Conservation (phyloP, 53 echinoderm and acorn worm genomes). For the Hippasteria phrygiana region DNA sequence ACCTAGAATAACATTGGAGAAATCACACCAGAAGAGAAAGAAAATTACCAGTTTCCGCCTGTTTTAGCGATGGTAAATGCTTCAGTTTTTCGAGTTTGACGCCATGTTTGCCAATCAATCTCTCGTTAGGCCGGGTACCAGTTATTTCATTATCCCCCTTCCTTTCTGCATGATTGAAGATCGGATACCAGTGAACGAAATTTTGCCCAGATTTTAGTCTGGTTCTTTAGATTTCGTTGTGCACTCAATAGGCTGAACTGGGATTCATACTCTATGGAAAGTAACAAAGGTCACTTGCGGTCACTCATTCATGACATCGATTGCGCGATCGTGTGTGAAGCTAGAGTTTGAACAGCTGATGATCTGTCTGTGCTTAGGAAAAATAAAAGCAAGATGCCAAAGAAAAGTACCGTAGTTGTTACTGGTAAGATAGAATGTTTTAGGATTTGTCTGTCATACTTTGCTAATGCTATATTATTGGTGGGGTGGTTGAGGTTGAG, state of each 20-base stretch:
- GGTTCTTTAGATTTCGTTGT: not conserved
- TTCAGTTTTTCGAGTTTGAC: conserved; percentile 63
- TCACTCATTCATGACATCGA: too few species aligned
- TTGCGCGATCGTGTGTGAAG: too few species aligned
- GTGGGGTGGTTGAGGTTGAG: too few species aligned
- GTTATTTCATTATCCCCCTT: not conserved
- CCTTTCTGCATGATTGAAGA: not conserved
- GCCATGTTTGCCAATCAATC: conserved; percentile 64
- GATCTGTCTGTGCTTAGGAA: too few species aligned
- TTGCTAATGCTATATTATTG: not conserved
- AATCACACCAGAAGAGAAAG: not conserved
- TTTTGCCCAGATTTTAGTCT: conserved; percentile 6
- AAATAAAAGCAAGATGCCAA: conserved; percentile 58
- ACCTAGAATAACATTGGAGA: not conserved
- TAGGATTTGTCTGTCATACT: not conserved
- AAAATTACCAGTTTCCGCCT: conserved; percentile 15
- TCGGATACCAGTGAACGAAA: conserved; percentile 34
- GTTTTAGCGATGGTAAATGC: not conserved
- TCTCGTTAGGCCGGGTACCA: conserved; percentile 38
- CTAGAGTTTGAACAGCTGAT: too few species aligned
- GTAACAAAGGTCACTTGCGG: too few species aligned
- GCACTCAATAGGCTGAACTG: too few species aligned
- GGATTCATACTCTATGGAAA: too few species aligned
- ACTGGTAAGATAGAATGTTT: conserved; percentile 59
- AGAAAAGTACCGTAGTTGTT: conserved; percentile 66